Evolutionary conservation across 2,888 invertebrate species (phyloP).

Genomic region (Pollenia labialis): DNA sequence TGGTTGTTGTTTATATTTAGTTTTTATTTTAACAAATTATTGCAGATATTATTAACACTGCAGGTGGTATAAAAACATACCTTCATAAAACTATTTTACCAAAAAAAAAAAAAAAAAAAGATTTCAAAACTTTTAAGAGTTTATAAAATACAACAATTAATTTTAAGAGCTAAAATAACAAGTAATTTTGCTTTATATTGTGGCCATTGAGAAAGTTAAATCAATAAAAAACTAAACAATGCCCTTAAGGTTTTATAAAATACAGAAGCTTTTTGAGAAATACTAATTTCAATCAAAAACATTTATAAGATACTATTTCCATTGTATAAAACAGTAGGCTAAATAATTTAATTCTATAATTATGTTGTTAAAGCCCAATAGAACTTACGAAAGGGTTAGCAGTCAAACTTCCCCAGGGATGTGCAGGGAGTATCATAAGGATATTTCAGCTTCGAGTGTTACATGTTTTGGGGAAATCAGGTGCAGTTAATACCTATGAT

Average conservation of each 20-base stretch:
- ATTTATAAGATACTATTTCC: not conserved
- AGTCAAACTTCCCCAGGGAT: too few species aligned
- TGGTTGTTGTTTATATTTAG: not conserved
- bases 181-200: not conserved
- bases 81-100: not conserved
- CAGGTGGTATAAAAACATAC: conserved; percentile 59
- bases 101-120: not conserved
- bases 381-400: too few species aligned
- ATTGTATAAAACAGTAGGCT: not conserved
- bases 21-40: conserved; percentile 61
- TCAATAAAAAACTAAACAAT: not conserved
- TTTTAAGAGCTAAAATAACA: conserved; percentile 20
- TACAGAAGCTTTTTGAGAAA: not conserved
- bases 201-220: too few species aligned
- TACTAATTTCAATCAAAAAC: not conserved
- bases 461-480: too few species aligned
- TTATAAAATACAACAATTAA: conserved; percentile 29
- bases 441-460: too few species aligned
- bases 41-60: conserved; percentile 68
- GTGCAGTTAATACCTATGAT: too few species aligned
- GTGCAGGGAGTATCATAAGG: too few species aligned
- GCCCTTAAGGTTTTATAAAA: not conserved
- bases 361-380: not conserved
- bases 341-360: not conserved
- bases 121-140: not conserved